phyloP scores from a whole-genome alignment of 1,140 invertebrate species.

The Drosophila arizonae region DNA sequence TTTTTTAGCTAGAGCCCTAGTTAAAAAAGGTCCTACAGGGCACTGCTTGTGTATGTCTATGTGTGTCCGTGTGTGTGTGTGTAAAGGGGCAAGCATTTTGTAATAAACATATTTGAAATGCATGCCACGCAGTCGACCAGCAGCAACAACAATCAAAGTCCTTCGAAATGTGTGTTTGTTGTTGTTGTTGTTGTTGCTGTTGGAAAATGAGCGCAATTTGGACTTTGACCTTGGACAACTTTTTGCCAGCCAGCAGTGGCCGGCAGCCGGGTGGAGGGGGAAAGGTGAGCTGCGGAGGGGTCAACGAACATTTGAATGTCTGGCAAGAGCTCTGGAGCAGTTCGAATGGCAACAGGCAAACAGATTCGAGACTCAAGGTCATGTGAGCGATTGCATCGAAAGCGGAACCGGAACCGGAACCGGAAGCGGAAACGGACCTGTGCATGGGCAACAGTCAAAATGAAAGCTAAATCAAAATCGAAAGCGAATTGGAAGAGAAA shows the following conservation, averaged over 20 bases:
- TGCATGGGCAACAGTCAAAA: not conserved
- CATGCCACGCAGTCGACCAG: constrained; percentile 57
- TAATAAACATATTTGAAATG: constrained; percentile 73
- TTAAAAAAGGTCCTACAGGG: not conserved
- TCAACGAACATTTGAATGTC: constrained; percentile 55
- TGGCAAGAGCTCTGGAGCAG: not conserved
- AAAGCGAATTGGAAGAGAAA: not conserved
- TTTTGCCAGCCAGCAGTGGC: constrained; percentile 2
- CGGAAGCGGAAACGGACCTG: not conserved
- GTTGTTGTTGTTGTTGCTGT: too few relatives aligned
- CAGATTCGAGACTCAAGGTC: constrained; percentile 1
- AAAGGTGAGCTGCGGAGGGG: not conserved
- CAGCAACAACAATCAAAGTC: constrained; percentile 30
- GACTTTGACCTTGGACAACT: constrained; percentile 56
- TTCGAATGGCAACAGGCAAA: constrained; percentile 7
- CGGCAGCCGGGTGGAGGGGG: too few relatives aligned
- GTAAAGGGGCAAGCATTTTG: constrained; percentile 55
- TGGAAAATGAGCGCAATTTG: constrained; percentile 69
- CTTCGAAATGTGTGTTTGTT: constrained; percentile 51
- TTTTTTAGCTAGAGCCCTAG: constrained; percentile 4
- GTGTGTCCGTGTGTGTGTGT: constrained; percentile 2
- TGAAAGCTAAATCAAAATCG: constrained; percentile 2
- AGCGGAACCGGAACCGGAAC: not conserved
- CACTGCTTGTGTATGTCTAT: constrained; percentile 1
- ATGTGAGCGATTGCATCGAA: not conserved